Percentiles rank a stretch among this genome's conserved stretches.
Conservation (phyloP, 2,797 vertebrate genomes). For the Menidia menidia region DNA sequence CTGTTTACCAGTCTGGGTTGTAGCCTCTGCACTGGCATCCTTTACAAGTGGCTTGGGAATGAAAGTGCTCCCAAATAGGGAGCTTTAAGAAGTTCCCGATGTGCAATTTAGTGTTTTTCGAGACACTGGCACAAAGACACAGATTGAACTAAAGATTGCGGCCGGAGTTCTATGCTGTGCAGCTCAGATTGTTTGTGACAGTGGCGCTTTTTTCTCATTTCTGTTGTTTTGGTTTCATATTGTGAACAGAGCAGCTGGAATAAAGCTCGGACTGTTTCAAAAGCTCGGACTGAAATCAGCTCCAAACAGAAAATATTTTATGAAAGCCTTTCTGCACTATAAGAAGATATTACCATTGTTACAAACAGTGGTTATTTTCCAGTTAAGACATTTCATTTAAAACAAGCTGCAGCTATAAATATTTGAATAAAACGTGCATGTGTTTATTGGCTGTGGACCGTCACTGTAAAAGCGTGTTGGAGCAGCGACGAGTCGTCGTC, state of each 20-base stretch:
- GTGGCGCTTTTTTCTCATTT: constrained; percentile 30
- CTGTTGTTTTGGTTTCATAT: constrained; percentile 18
- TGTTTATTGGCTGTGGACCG: neutral
- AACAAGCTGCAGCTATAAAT: neutral
- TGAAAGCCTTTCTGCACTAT: neutral
- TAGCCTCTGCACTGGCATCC: constrained; percentile 38
- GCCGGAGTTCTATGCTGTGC: constrained; percentile 27
- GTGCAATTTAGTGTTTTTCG: constrained; percentile 49
- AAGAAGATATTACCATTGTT: neutral
- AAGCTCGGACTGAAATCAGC: neutral
- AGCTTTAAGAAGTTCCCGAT: constrained; percentile 33
- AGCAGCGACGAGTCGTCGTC: neutral
- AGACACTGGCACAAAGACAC: constrained; percentile 40
- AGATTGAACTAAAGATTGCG: constrained; percentile 36
- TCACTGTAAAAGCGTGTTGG: neutral
- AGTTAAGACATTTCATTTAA: neutral
- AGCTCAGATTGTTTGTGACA: constrained; percentile 25
- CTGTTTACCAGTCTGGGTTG: constrained; percentile 26
- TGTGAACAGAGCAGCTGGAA: constrained; percentile 34
- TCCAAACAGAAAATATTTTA: neutral
- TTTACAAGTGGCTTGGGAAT: constrained; percentile 49
- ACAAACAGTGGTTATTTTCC: neutral
- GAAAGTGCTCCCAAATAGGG: constrained; percentile 31
- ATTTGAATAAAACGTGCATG: neutral
- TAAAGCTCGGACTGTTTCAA: constrained; percentile 22